phyloP scores from a whole-genome alignment of 92 coral and sea anemone species.

The Siderastrea radians region DNA sequence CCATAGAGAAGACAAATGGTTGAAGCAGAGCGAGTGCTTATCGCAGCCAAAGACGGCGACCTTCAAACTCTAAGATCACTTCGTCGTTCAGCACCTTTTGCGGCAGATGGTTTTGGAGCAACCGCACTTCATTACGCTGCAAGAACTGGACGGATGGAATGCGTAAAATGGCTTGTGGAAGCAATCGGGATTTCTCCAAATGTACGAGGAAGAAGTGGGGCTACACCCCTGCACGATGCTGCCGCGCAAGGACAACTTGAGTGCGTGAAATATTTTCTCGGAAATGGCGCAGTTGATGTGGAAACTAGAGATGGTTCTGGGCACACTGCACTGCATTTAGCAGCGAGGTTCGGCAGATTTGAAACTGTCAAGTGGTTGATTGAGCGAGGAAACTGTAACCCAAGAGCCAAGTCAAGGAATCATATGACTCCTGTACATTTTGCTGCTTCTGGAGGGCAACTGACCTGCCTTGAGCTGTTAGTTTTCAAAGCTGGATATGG shows the following conservation, averaged over 20 bases:
- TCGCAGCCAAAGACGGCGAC: conserved; percentile 92
- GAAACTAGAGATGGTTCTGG: conserved; percentile 82
- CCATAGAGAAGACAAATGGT: conserved; percentile 18
- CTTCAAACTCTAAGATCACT: conserved; percentile 71
- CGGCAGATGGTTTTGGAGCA: conserved; percentile 85
- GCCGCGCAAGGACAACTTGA: conserved; percentile 82
- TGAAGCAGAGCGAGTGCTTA: conserved; percentile 76
- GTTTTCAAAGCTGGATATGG: conserved; percentile 66
- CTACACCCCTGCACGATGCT: conserved; percentile 87
- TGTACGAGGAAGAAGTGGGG: conserved; percentile 76
- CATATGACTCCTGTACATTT: conserved; percentile 86
- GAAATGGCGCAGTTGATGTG: conserved; percentile 56
- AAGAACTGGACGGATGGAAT: conserved; percentile 79
- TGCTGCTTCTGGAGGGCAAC: conserved; percentile 86
- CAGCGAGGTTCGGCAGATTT: conserved; percentile 81
- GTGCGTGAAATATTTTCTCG: conserved; percentile 82
- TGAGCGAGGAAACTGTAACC: conserved; percentile 64
- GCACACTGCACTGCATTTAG: conserved; percentile 85
- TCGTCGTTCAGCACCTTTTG: conserved; percentile 73
- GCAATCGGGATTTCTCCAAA: conserved; percentile 73
- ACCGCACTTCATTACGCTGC: conserved; percentile 87
- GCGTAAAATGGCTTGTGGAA: conserved; percentile 85
- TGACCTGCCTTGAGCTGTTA: conserved; percentile 74
- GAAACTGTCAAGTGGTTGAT: conserved; percentile 87
- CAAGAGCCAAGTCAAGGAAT: conserved; percentile 77